A percentile compares a stretch with the other conserved stretches of the same genome.
Evolutionary conservation across 2,888 invertebrate genomes (phyloP).

Genomic region (Zygothrica quintamaculata): DNA sequence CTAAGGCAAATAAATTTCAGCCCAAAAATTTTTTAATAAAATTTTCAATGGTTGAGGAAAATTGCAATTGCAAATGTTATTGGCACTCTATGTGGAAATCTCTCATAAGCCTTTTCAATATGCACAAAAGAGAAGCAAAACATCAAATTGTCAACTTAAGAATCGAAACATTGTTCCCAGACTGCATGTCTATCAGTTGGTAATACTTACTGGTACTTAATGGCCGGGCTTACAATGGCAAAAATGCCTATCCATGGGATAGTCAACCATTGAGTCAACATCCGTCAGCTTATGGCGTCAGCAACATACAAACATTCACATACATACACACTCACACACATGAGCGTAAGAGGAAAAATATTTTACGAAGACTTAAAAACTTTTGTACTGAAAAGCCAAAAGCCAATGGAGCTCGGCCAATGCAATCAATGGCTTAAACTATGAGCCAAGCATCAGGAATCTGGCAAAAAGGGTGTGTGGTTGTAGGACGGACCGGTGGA

Average conservation of each 20-base stretch:
- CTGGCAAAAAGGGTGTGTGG: neutral
- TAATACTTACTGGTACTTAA: slow-evolving; percentile 62
- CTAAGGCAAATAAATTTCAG: no score
- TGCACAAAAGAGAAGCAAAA: slow-evolving; percentile 8
- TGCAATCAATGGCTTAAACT: slow-evolving; percentile 77
- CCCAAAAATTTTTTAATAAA: no score
- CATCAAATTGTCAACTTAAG: slow-evolving; percentile 20
- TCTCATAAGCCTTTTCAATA: slow-evolving; percentile 22
- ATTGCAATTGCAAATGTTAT: slow-evolving; percentile 8
- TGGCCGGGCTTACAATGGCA: slow-evolving; percentile 47
- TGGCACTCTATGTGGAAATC: slow-evolving; percentile 6
- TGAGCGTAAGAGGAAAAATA: slow-evolving; percentile 42
- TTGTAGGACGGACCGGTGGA: slow-evolving; percentile 10
- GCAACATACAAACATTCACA: slow-evolving; percentile 25
- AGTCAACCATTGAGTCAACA: slow-evolving; percentile 57
- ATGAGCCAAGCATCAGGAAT: slow-evolving; percentile 25
- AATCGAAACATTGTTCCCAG: slow-evolving; percentile 12
- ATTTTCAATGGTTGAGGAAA: no score
- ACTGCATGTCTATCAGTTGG: slow-evolving; percentile 37
- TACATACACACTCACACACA: slow-evolving; percentile 24
- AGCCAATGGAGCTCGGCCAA: slow-evolving; percentile 61
- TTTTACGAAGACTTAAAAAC: slow-evolving; percentile 71
- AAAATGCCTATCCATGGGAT: slow-evolving; percentile 58
- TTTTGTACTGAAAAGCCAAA: slow-evolving; percentile 51
- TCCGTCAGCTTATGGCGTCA: slow-evolving; percentile 62